A percentile compares a stretch with the other conserved stretches of the same genome.
Conservation (phyloP, 2,113 vertebrate species). For the Bubo blakistoni region DNA sequence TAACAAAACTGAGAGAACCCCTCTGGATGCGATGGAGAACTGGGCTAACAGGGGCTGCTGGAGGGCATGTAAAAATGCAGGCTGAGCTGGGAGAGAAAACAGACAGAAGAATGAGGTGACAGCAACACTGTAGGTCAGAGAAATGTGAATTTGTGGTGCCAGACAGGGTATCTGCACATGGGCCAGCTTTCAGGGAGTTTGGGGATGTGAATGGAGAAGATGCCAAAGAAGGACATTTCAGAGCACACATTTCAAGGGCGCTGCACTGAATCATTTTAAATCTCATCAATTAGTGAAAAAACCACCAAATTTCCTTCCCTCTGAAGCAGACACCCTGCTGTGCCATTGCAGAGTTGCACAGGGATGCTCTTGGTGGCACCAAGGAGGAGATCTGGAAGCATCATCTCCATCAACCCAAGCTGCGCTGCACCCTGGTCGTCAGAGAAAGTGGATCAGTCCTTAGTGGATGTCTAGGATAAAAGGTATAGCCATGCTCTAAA, state of each 20-base stretch:
- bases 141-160: neutral
- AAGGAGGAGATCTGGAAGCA: neutral
- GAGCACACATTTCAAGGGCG: neutral
- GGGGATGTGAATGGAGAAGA: neutral
- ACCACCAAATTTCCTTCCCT: neutral
- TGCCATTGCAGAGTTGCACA: neutral
- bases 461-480: constrained; percentile 38
- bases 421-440: neutral
- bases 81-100: neutral
- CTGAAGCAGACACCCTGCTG: neutral
- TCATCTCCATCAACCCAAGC: neutral
- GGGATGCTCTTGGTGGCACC: neutral
- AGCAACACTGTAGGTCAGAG: neutral
- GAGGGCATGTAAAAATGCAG: neutral
- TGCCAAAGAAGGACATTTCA: neutral
- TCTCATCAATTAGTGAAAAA: neutral
- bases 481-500: constrained; percentile 67
- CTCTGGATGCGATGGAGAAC: accelerated
- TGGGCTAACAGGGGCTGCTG: neutral
- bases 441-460: neutral
- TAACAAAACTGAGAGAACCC: neutral
- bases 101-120: neutral
- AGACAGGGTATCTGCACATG: neutral
- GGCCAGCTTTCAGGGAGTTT: neutral
- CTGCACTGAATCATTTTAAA: neutral